Evolutionary conservation across 2,797 vertebrate species (phyloP).

Genomic region (Pipistrellus kuhlii): DNA sequence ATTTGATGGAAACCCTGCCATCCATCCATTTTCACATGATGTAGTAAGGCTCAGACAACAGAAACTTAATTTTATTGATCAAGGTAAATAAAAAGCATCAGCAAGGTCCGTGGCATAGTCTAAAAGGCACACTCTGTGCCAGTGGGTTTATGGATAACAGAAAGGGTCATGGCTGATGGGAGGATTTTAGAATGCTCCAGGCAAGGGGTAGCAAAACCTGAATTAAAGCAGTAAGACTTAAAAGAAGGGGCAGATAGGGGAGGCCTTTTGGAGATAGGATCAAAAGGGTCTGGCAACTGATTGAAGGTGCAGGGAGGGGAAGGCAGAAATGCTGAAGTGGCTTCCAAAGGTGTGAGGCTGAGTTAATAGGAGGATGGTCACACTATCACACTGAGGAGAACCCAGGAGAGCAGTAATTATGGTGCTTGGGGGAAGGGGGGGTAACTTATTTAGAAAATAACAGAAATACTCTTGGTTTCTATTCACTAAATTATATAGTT

Average conservation of each 20-base stretch:
- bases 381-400: neutral
- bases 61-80: conserved; percentile 43
- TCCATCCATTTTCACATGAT: neutral
- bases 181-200: conserved; percentile 62
- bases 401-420: neutral
- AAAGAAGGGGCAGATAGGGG: conserved; percentile 55
- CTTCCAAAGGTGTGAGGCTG: conserved; percentile 5
- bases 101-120: neutral
- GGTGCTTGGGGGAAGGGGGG: rapidly evolving
- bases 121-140: conserved; percentile 30
- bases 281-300: conserved; percentile 66
- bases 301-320: neutral
- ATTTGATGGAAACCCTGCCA: neutral
- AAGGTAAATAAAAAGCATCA: neutral
- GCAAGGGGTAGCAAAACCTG: conserved; percentile 70
- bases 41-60: conserved; percentile 18
- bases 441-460: neutral
- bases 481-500: neutral
- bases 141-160: conserved; percentile 10
- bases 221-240: conserved; percentile 70
- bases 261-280: conserved; percentile 52
- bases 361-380: neutral
- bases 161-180: conserved; percentile 12
- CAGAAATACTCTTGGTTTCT: neutral
- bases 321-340: conserved; percentile 32